Percentiles rank a stretch among this genome's conserved stretches.
Conservation (phyloP, 1,140 invertebrate species). For the Copidosoma floridanum region DNA sequence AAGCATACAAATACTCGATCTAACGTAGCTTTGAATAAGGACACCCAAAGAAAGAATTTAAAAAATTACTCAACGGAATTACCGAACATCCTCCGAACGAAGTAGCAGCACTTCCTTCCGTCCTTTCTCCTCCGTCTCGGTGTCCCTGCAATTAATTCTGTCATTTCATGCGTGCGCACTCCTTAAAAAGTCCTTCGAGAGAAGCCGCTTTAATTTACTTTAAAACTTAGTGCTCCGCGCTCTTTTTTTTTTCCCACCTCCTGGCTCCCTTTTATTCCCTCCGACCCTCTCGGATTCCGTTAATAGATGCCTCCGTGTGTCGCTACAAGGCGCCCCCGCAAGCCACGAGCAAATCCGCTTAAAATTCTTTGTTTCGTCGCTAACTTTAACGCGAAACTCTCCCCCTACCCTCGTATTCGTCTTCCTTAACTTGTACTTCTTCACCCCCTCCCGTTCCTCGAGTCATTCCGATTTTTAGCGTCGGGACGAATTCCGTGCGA, state of each 20-base stretch:
- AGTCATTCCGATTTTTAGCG: conserved; percentile 20
- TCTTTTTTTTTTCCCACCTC: no score
- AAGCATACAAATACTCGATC: no score
- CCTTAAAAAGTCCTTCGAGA: no score
- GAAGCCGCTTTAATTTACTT: not conserved
- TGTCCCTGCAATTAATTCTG: not conserved
- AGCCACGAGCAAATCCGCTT: conserved; percentile 4
- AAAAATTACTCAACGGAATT: no score
- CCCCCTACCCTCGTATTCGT: conserved; percentile 17
- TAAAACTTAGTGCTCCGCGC: not conserved
- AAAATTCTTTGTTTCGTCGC: conserved; percentile 17
- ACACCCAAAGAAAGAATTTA: no score
- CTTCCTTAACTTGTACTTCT: no score
- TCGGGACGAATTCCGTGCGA: conserved; percentile 9
- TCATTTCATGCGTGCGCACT: not conserved
- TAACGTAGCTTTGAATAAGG: no score
- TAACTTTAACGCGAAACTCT: not conserved
- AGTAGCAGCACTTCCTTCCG: no score
- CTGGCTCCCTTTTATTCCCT: not conserved
- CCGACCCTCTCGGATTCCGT: not conserved
- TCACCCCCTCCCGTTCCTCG: conserved; percentile 12
- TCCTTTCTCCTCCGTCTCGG: conserved; percentile 1
- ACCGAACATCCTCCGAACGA: no score
- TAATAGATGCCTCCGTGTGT: conserved; percentile 2
- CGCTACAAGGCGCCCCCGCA: no score